Percentiles rank a stretch among this genome's conserved stretches.
Evolutionary conservation across 2,113 vertebrate genomes (phyloP).

Genomic region (Tenebrosternarchus preto): DNA sequence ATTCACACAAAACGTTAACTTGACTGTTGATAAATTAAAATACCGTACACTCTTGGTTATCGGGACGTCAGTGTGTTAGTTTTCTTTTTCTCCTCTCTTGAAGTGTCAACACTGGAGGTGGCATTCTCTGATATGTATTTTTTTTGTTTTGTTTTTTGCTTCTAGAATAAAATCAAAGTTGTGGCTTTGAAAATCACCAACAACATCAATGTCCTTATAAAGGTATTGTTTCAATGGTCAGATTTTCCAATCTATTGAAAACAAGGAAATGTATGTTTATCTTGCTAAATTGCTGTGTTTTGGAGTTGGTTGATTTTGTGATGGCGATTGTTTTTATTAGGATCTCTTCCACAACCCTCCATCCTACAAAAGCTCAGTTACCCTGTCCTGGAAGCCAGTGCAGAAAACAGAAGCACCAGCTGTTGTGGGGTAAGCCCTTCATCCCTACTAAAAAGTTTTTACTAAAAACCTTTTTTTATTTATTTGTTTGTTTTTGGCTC

Average conservation of each 20-base stretch:
- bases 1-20: neutral
- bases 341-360: constrained; percentile 99
- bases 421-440: constrained; percentile 45
- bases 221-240: constrained; percentile 73
- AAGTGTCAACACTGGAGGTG: too few species aligned
- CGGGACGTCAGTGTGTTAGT: too few species aligned
- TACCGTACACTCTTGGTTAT: too few species aligned
- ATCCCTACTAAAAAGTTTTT: neutral
- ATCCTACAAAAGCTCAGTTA: constrained; percentile 96
- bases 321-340: constrained; percentile 64
- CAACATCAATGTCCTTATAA: constrained; percentile 98
- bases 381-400: constrained; percentile 97
- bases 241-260: too few species aligned
- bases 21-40: neutral
- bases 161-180: constrained; percentile 99
- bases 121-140: neutral
- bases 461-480: neutral
- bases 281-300: too few species aligned
- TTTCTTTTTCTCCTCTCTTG: too few species aligned
- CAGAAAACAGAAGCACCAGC: constrained; percentile 89
- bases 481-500: neutral
- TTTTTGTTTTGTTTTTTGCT: too few species aligned
- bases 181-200: constrained; percentile 99
- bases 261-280: too few species aligned
- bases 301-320: neutral